Base-by-base conservation (phyloP, 64 coral and sea anemone genomes). In the Actinia tenebrosa region DNA sequence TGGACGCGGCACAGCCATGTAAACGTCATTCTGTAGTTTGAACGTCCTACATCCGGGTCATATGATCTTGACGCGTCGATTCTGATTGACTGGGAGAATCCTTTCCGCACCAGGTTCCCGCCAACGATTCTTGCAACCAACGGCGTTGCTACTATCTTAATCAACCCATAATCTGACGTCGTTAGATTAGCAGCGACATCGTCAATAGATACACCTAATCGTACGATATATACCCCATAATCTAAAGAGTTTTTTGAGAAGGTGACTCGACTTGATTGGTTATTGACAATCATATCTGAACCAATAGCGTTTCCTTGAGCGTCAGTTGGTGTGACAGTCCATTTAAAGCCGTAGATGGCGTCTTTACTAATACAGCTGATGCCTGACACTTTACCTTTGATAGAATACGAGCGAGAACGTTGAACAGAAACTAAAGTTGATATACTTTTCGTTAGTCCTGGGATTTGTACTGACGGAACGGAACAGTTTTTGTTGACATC, bases 1-100 rank as follows among this genome's bases (percentile, higher is more conserved):
- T 14, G 0, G 1, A 54, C 83, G 66, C 90, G 90, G 80, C 90
- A 92, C 45, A 92, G 80, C 90, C 90, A 92, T n/a, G 63, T 79
- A 60, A 92, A 92, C 77, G 22, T 18, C 19, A 92, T 72, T 8
- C 86, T 45, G 46, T 60, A 55, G 16, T 83, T 27, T 37, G 59
- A 55, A 19, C 3, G 15, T 16, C 44, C 60, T 27, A 87, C 90
- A 91, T 91, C 90, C 78, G 86, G 90, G 50, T 92, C 90, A 61
- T 46, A 45, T 56, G 90, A 92, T 5, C 44, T 82, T 61, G 90
- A 87, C 10, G 90, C 90, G 66, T 92, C 86, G 26, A 92, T 47
- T 16, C 42, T 92, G 23, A 82, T 72, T 79, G 77, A 25, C 15
- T 83, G 86, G 10, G 71, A 82, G 22, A 87, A 87, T 44, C 90